Percentiles rank a stretch among this genome's conserved stretches.
Evolutionary conservation across 2,113 vertebrate species (phyloP).

Genomic region (Antechinus flavipes): DNA sequence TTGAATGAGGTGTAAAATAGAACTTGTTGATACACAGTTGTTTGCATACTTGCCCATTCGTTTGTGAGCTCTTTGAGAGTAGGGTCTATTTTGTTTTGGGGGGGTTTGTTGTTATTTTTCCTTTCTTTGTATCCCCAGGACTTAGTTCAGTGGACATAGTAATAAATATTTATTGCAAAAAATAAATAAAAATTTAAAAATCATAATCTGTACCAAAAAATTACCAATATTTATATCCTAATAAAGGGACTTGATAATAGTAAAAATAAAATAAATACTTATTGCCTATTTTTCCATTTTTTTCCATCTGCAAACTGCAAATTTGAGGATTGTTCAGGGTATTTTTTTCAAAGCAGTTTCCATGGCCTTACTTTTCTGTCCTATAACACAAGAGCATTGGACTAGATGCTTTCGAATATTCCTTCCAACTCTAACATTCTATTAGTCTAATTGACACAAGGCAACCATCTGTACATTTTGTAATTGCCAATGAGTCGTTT

Average conservation of each 20-base stretch:
- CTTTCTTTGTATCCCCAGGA: not conserved
- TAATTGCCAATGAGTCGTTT: constrained; percentile 36
- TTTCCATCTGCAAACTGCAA: not conserved
- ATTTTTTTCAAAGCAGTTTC: not conserved
- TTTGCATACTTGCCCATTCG: not conserved
- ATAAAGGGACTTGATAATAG: too few relatives aligned
- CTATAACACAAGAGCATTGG: not conserved
- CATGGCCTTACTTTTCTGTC: not conserved
- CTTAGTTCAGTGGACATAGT: not conserved
- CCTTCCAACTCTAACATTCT: not conserved
- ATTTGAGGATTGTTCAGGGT: not conserved
- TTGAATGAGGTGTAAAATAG: not conserved
- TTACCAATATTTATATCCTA: too few relatives aligned
- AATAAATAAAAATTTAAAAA: too few relatives aligned
- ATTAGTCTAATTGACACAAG: constrained; percentile 10
- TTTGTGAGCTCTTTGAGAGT: not conserved
- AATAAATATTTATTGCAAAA: not conserved
- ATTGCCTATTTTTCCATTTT: not conserved
- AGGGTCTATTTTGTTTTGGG: not conserved
- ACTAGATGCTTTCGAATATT: not conserved
- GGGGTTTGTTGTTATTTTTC: not conserved
- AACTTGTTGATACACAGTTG: not conserved
- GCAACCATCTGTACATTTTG: constrained; percentile 43
- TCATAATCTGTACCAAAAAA: too few relatives aligned
- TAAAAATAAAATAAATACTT: not conserved